These are phyloP conservation scores for Tinamus major DNA, from an alignment of 2,797 vertebrate genomes.

Conservation along the genomic window DNA sequence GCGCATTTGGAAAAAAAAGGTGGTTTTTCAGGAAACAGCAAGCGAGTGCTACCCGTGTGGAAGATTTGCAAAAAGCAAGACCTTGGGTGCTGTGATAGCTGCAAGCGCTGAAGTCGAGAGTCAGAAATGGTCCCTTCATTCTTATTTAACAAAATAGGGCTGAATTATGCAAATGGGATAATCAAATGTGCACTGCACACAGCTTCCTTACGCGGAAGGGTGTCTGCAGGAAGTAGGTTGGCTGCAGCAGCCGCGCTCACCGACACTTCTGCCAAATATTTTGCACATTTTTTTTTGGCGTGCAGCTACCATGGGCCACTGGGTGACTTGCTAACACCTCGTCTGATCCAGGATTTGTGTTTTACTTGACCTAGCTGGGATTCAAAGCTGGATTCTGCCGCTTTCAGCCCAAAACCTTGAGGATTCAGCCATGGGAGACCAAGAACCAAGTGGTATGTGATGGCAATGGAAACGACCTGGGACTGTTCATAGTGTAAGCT, in stretches of 20 bases:
- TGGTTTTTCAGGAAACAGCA: neutral
- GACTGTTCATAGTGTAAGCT: neutral
- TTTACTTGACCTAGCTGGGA: neutral
- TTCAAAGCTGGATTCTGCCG: neutral
- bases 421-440: conserved; percentile 20
- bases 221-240: conserved; percentile 38
- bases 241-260: neutral
- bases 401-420: neutral
- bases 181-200: neutral
- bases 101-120: neutral
- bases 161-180: neutral
- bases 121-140: neutral
- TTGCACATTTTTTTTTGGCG: neutral
- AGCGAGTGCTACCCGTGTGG: fast-evolving
- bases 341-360: neutral
- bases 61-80: neutral
- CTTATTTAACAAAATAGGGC: neutral
- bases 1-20: fast-evolving
- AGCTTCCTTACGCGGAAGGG: neutral
- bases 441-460: conserved; percentile 15
- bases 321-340: neutral
- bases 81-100: no score
- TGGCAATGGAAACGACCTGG: neutral
- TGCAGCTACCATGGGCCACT: neutral
- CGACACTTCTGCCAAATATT: neutral